phyloP scores from a whole-genome alignment of 2,888 invertebrate species.

The Acleris cristana region DNA sequence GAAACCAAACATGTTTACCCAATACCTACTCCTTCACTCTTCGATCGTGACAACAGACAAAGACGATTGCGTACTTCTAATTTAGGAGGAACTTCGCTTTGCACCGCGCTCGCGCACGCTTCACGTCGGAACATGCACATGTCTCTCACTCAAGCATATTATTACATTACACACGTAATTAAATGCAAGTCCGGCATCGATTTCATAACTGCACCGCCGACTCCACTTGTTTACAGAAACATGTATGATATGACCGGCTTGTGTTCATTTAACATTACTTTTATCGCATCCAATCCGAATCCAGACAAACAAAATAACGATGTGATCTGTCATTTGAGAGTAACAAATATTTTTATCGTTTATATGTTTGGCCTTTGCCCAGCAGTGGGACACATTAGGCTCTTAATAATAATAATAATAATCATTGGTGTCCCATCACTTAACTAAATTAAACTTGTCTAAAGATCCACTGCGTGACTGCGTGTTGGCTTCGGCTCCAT shows the following conservation, averaged over 20 bases:
- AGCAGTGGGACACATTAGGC: too few relatives aligned
- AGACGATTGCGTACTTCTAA: too few relatives aligned
- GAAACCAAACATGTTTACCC: too few relatives aligned
- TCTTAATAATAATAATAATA: too few relatives aligned
- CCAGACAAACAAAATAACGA: constrained; percentile 13
- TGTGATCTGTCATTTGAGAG: constrained; percentile 13
- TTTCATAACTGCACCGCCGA: constrained; percentile 49
- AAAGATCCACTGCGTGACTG: too few relatives aligned
- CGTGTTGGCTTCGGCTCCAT: too few relatives aligned
- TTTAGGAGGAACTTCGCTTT: constrained; percentile 12
- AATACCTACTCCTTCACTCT: too few relatives aligned
- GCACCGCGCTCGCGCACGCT: constrained; percentile 43
- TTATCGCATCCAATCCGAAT: constrained; percentile 26
- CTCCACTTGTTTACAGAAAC: constrained; percentile 22
- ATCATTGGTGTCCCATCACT: too few relatives aligned
- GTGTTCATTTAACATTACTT: neutral
- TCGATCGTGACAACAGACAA: too few relatives aligned
- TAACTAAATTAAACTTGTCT: too few relatives aligned
- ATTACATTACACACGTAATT: constrained; percentile 65
- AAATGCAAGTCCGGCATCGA: constrained; percentile 54
- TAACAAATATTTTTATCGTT: too few relatives aligned
- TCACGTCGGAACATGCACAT: constrained; percentile 46
- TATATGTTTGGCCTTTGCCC: too few relatives aligned
- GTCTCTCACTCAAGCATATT: constrained; percentile 50
- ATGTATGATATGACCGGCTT: neutral